phyloP scores from a whole-genome alignment of 1,140 invertebrate genomes.

The Lycorma delicatula region DNA sequence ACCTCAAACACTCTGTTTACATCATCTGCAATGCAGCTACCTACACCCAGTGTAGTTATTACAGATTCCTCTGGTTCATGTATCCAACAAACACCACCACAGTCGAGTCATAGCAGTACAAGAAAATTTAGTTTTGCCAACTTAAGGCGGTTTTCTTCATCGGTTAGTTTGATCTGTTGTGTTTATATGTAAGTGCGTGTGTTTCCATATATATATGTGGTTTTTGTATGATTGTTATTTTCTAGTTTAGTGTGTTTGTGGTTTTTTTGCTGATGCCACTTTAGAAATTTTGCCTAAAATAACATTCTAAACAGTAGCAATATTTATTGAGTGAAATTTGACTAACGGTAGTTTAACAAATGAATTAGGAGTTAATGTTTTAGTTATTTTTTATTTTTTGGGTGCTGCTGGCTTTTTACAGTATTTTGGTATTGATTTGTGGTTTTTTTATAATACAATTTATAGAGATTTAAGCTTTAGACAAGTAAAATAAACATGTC shows the following conservation, averaged over 20 bases:
- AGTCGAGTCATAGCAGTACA: too few relatives aligned
- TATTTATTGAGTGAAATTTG: not conserved
- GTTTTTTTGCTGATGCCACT: not conserved
- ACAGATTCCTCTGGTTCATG: too few relatives aligned
- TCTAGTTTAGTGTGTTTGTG: not conserved
- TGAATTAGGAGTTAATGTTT: not conserved
- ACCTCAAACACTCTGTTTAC: too few relatives aligned
- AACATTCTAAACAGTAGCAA: not conserved
- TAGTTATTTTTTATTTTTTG: constrained; percentile 6
- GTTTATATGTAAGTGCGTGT: not conserved
- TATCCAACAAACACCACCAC: too few relatives aligned
- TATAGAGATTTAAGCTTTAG: too few relatives aligned
- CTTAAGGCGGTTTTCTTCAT: constrained; percentile 12
- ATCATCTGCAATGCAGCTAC: too few relatives aligned
- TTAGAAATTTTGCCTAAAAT: not conserved
- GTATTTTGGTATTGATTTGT: too few relatives aligned
- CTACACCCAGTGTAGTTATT: too few relatives aligned
- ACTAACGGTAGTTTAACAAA: not conserved
- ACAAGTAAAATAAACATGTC: too few relatives aligned
- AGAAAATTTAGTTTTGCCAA: constrained; percentile 25
- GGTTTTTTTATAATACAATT: too few relatives aligned
- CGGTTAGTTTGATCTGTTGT: constrained; percentile 15
- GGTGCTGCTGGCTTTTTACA: too few relatives aligned
- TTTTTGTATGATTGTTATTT: not conserved
- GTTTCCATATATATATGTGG: not conserved